Evolutionary conservation across 1,140 invertebrate genomes (phyloP).

Genomic region (Brachionus paranguensis): DNA sequence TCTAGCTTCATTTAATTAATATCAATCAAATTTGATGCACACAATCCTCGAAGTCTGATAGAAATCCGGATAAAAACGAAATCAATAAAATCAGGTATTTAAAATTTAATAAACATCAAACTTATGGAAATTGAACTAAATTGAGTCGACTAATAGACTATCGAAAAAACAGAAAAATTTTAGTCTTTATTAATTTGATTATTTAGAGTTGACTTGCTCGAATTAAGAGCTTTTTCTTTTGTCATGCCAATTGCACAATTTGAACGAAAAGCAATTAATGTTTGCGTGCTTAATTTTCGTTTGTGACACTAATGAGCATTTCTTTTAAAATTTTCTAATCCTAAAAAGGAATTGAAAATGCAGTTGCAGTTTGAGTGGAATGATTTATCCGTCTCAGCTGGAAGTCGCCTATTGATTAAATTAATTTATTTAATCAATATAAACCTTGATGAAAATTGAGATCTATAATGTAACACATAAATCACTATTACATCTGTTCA

Average conservation of each 20-base stretch:
- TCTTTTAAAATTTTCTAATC: neutral
- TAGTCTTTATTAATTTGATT: conserved; percentile 9
- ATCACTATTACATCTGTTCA: neutral
- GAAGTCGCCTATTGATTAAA: neutral
- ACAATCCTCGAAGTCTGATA: neutral
- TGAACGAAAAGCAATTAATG: neutral
- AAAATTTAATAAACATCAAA: conserved; percentile 12
- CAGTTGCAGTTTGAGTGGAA: neutral
- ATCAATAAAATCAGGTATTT: conserved; percentile 15
- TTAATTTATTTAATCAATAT: neutral
- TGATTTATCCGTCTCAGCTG: neutral
- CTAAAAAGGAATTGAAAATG: neutral
- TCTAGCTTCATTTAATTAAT: neutral
- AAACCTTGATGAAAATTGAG: neutral
- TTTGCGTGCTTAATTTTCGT: conserved; percentile 15
- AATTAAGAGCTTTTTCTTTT: neutral
- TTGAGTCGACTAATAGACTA: neutral
- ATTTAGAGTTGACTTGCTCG: conserved; percentile 1
- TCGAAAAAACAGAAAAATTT: neutral
- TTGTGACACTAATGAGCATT: conserved; percentile 3
- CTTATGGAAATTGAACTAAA: neutral
- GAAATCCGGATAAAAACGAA: conserved; percentile 17
- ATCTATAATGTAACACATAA: neutral
- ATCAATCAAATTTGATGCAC: neutral
- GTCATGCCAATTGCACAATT: conserved; percentile 15